Evolutionary conservation across 2,888 invertebrate species (phyloP), one percentile per base, ranked within the genome.

Genomic region (Sisyra terminalis): DNA sequence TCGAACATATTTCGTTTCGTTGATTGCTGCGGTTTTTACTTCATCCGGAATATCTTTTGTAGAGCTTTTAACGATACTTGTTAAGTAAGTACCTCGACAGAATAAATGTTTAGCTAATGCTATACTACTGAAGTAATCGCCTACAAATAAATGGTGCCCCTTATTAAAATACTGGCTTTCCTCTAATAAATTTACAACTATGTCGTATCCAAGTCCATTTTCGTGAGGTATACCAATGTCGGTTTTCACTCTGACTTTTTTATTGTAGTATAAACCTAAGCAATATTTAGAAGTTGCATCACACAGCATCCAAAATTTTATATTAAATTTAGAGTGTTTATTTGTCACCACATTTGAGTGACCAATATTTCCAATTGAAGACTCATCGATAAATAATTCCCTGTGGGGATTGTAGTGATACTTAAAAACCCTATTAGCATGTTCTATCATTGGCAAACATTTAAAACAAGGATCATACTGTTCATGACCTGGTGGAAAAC

Each of bases 261-360:
- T 40, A 40, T 50, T 50, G 24, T 49, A 50, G 46, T 42, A 53
- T 40, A 53, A 50, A 18, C 45, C 47, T 35, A 53, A 43, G 45
- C 51, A 53, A 44, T 53, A 54, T 37, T 53, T 49, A 3, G 44
- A 24, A n/a, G 51, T 38, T 10, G 50, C 48, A 47, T 53, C 51
- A 41, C 45, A 46, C 10, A 52, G 43, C 51, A 52, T 51, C 51
- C 51, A 54, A 47, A 54, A 53, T 44, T 52, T 50, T 24, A 50
- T 46, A 10, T 50, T 39, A 38, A 47, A 49, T 46, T 30, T 50
- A 41, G 52, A 51, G 35, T 51, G 51, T 38, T 52, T 52, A 43
- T 53, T 52, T 44, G 50, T 52, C 34, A 50, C 30, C 9, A 9
- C 30, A 29, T 29, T 29, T 9, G 8, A 8, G 30, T 9, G 30